Evolutionary conservation across 2,797 vertebrate genomes (phyloP), one percentile per base, ranked within the genome.

Genomic region (Eulemur mongoz): DNA sequence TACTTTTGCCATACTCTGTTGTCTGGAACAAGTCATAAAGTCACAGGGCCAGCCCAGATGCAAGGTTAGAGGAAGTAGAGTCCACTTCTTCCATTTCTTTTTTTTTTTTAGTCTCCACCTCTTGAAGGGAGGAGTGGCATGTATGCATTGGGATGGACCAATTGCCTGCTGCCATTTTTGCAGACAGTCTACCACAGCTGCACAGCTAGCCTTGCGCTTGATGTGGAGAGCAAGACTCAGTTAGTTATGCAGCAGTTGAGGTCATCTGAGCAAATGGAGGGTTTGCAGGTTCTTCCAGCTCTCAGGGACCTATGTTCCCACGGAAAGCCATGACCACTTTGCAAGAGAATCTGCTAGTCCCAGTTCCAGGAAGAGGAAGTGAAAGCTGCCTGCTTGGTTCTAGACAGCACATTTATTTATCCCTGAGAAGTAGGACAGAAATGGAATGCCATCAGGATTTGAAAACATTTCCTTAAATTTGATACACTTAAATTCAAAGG

Each of bases 391-490:
- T 65, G 57, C 69, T 78, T 82, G 78, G 4, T 59, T 91, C 45
- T 91, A n/a, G 84, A 61, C 2, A n/a, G 38, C 14, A n/a, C 5
- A 1, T 82, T 72, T 89, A 79, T 90, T 91, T 88, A 63, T 79
- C 63, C 65, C 73, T 35, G 88, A 97, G 70, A 90, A 93, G 43
- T 4, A 90, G 94, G n/a, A 73, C 67, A 91, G 78, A 95, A 81
- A 93, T 32, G 11, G 81, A 75, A 96, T 91, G 32, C 8, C 57
- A 61, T 89, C 70, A 87, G 57, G 85, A 79, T 97, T 97, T 97
- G 93, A 96, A 97, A 94, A 94, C 0, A 43, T 96, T 96, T 89
- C 45, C 96, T 98, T 96, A 94, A 93, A 96, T 96, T 94, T 86
- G 61, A 30, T 61, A 84, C 2, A 48, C 83, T 96, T 92, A 76